Base-by-base conservation (phyloP, 2,797 vertebrate genomes). In the Florisuga fusca region DNA sequence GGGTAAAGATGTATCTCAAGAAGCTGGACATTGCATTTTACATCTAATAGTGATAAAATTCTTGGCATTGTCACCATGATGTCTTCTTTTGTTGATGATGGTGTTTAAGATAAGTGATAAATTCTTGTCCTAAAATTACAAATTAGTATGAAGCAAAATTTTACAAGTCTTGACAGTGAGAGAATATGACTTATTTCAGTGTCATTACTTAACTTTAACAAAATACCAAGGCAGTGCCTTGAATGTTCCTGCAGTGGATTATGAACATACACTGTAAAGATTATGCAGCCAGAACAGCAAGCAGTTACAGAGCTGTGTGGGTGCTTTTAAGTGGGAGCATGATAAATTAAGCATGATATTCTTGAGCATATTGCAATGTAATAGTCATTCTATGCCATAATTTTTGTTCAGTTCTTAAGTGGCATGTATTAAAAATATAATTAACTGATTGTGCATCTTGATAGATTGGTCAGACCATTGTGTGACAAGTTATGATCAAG, bases 401-500 rank as follows among this genome's bases (percentile, higher is more conserved):
- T 54, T n/a, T 54, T 53, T 80, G 18, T 50, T 88, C 19, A n/a
- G 8, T 71, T 91, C 36, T 55, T 31, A 23, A 59, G n/a, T 33
- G 41, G 62, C 34, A 43, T 64, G 6, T 53, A 22, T 48, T 62
- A 34, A 58, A 78, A 75, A 10, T 7, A 5, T 46, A 59, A 57
- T 36, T 66, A 61, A 71, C 34, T 81, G 57, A 29, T 66, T 36
- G 11, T 53, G 27, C 13, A 6, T 75, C 66, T 96, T 94, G 38
- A 66, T 93, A 99, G 99, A 99, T 97, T 99, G 99, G 99, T 97
- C 97, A 10, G 96, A 87, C 57, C 98, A 98, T 93, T 99, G 99
- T 27, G 18, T 75, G 34, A 95, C 98, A 57, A 98, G 93, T 8
- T 98, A 98, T 33, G 77, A 90, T 53, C 97, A 98, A 83, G 98